Base-by-base conservation (phyloP, 1,140 invertebrate species). In the Papilio glaucus region DNA sequence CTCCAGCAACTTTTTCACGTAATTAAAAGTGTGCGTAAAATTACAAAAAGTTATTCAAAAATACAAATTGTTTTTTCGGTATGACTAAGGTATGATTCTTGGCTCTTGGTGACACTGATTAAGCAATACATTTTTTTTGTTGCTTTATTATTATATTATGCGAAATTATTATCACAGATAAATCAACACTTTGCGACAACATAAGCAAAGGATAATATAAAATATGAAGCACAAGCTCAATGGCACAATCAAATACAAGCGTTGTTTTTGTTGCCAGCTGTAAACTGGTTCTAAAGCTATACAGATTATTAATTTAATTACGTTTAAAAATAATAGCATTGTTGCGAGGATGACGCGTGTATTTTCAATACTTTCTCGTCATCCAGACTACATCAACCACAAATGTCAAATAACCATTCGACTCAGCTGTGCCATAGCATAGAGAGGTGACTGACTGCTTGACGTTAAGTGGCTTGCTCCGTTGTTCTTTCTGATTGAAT, bases 281-380 rank as follows among this genome's bases (percentile, higher is more conserved):
- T 61, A 61, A 57, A 69, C 57, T 41, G 33, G 12, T 39, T 13
- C 26, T 39, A 45, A 53, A 65, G 61, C 60, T 21, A 13, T 26
- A 68, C 42, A 74, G 41, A 75, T 69, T 45, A 61, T 12, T 57
- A 39, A 71, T 62, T 33, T 60, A 33, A 60, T 2, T 13, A 57
- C 49, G 49, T 24, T 57, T 57, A 21, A 57, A 57, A 53, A 61
- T 71, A 72, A 61, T 74, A 60, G 57, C 37, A 68, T 69, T 72
- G 29, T 73, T 41, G 70, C 68, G 75, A 89, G 80, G 84, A 92
- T 92, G 90, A 92, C 90, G 90, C 90, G 86, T 88, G 81, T 91
- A 90, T 92, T 92, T 92, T 92, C 90, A 91, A 90, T 88, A 90
- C 81, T 89, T 91, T 91, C 90, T 89, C 87, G 90, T 91, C 90